Conservation (phyloP, 2,797 vertebrate genomes). For the Crocodylus rhombifer region DNA sequence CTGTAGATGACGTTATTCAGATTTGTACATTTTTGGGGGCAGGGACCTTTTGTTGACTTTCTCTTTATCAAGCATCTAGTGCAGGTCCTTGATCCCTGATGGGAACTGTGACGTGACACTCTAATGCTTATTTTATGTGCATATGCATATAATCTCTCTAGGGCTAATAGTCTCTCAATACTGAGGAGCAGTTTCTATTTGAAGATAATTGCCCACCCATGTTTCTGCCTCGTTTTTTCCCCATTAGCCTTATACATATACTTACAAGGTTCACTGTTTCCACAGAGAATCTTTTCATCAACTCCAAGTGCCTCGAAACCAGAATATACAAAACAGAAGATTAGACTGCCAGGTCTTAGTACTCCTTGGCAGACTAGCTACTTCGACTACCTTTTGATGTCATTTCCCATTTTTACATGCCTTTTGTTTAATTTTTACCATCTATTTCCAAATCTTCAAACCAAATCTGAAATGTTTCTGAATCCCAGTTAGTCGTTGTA, state of each 20-base stretch:
- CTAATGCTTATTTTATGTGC: too few relatives aligned
- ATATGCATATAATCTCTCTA: not conserved
- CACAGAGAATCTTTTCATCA: not conserved
- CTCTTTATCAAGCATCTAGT: not conserved
- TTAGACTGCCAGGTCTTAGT: not conserved
- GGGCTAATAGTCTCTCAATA: not conserved
- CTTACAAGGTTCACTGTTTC: not conserved
- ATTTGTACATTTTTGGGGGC: not conserved
- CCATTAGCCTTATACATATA: not conserved
- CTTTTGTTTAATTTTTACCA: not conserved
- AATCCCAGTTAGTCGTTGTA: not conserved
- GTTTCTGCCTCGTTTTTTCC: not conserved
- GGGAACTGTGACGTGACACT: not conserved
- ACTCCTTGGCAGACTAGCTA: accelerated
- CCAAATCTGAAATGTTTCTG: not conserved
- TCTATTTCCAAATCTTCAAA: not conserved
- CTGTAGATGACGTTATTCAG: not conserved
- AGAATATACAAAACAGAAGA: not conserved
- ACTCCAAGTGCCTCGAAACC: not conserved
- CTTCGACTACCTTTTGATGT: not conserved
- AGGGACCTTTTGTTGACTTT: not conserved
- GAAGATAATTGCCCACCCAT: too few relatives aligned
- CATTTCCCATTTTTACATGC: not conserved
- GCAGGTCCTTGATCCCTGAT: not conserved
- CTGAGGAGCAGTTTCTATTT: not conserved